Conservation (phyloP, 2,113 vertebrate species). For the Mungos mungo region DNA sequence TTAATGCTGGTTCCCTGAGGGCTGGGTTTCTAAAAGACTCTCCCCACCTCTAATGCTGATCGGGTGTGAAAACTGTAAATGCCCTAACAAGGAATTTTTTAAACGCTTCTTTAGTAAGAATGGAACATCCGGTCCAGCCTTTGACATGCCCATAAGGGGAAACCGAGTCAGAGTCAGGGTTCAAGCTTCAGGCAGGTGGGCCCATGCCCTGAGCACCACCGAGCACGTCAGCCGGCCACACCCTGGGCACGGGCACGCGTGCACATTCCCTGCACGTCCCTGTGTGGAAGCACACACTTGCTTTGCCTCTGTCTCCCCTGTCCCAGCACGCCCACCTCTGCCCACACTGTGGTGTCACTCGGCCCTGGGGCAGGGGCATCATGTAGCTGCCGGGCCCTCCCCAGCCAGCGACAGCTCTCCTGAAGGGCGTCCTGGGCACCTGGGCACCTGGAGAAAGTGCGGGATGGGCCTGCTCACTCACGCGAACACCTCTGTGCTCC, state of each 20-base stretch:
- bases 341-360: too few relatives aligned
- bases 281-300: neutral
- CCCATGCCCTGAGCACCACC: neutral
- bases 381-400: neutral
- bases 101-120: neutral
- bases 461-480: neutral
- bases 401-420: neutral
- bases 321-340: neutral
- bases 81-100: neutral
- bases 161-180: neutral
- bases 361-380: neutral
- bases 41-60: neutral
- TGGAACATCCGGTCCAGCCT: neutral
- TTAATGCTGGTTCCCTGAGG: neutral
- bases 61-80: neutral
- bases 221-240: neutral
- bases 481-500: neutral
- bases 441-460: neutral
- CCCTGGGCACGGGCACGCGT: accelerated
- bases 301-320: neutral
- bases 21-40: neutral
- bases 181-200: neutral
- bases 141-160: neutral
- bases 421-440: neutral
- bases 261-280: neutral